Conservation (phyloP, 2,113 vertebrate species). For the Hippolais icterina region DNA sequence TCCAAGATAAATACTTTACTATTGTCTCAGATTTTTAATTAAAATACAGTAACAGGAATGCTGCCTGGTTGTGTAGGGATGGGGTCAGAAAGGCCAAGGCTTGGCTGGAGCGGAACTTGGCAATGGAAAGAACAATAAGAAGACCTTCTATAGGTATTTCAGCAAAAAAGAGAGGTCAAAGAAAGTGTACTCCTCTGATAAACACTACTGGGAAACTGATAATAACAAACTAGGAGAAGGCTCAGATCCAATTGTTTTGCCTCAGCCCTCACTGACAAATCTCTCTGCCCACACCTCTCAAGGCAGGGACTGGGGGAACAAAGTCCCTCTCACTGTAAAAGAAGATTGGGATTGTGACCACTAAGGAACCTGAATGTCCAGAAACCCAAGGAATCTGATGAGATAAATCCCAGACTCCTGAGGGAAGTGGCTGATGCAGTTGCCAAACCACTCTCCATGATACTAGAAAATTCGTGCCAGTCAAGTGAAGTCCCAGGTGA, state of each 20-base stretch:
- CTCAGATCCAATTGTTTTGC: not conserved
- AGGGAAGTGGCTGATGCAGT: not conserved
- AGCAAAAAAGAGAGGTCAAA: not conserved
- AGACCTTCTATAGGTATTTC: not conserved
- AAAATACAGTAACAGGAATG: not conserved
- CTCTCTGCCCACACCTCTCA: not conserved
- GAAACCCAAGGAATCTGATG: fast-evolving
- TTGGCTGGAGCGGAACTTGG: not conserved
- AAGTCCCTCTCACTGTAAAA: not conserved
- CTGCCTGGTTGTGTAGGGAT: not conserved
- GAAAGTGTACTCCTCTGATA: not conserved
- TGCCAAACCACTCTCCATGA: not conserved
- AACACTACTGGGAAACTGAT: not conserved
- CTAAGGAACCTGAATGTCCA: not conserved
- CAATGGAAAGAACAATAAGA: not conserved
- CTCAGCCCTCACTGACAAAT: not conserved
- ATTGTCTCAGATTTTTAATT: not conserved
- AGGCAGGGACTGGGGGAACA: not conserved
- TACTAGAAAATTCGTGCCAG: not conserved
- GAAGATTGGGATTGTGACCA: not conserved
- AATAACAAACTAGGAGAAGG: not conserved
- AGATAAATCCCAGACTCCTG: not conserved
- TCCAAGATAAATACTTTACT: not conserved
- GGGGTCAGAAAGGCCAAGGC: not conserved
- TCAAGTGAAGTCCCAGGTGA: not conserved